These are phyloP conservation scores for Cuniculus paca DNA, from an alignment of 2,797 vertebrate genomes.

Conservation along the genomic window DNA sequence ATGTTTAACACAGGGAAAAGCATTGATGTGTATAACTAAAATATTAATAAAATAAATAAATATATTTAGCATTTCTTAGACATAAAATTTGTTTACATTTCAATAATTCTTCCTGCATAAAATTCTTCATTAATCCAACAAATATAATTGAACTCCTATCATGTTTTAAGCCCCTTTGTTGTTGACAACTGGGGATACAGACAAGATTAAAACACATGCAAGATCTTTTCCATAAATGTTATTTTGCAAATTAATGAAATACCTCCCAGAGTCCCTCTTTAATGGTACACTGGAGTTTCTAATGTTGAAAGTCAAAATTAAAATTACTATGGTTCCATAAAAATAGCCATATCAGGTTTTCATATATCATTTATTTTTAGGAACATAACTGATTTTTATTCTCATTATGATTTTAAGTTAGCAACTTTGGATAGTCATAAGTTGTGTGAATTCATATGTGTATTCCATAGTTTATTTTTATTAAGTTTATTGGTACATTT, in stretches of 20 bases:
- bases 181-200: not conserved
- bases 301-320: constrained; percentile 40
- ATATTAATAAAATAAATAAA: constrained; percentile 1
- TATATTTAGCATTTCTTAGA: not conserved
- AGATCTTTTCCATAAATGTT: not conserved
- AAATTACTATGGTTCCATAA: constrained; percentile 46
- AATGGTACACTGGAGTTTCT: not conserved
- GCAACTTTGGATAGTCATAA: not conserved
- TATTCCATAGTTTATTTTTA: not conserved
- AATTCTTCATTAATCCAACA: not conserved
- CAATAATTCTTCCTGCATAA: not conserved
- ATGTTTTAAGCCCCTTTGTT: not conserved
- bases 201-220: not conserved
- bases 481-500: too few species aligned
- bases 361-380: constrained; percentile 10
- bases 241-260: not conserved
- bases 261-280: not conserved
- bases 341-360: constrained; percentile 26
- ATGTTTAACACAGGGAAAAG: not conserved
- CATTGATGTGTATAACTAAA: not conserved
- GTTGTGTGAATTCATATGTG: not conserved
- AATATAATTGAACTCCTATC: not conserved
- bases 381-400: not conserved
- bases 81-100: constrained; percentile 28
- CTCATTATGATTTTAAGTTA: not conserved